Base-by-base conservation (phyloP, 2,888 invertebrate genomes). In the Drosophila robusta region DNA sequence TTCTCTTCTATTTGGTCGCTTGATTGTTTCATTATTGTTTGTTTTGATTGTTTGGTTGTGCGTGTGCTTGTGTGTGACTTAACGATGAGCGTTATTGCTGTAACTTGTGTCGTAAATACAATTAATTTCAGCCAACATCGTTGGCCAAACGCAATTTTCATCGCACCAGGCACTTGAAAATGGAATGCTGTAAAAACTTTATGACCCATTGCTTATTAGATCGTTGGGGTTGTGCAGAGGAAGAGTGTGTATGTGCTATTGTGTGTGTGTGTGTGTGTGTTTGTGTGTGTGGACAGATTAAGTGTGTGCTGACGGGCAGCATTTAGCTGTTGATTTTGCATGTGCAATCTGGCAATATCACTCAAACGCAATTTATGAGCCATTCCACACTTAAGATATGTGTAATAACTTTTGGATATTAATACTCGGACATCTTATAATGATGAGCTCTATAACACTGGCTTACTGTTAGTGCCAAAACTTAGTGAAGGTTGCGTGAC, bases 141-240 rank as follows among this genome's bases (percentile, higher is more conserved):
- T 49, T 57, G 51, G 39, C 34, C 56, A 46, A 46, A 36, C 26
- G 50, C 71, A 60, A 45, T 57, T 42, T 36, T 24, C 58, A 74
- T 57, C 41, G 24, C 41, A 32, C 16, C 44, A 47, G 44, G 12
- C 87, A 81, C 88, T 85, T 72, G 70, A 67, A 36, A n/a, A 61
- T 57, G 62, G 47, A 68, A 54, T 64, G 88, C 61, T 55, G 75
- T 81, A 64, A 85, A 81, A 65, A 64, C 41, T 66, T 81, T 78
- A 72, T 41, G 60, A 61, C 42, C 60, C 66, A 57, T 46, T 70
- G 39, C 32, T 14, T 55, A 54, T 46, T 42, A 46, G 45, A 57
- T 42, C 44, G 32, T 46, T 54, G 52, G 36, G 55, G 16, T 29
- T 34, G 45, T 34, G 34, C 14, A 3, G 11, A 1, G 22, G 3